A percentile compares a stretch with the other conserved stretches of the same genome.
Evolutionary conservation across 2,888 invertebrate species (phyloP).

Genomic region (Dryocosmus kuriphilus): DNA sequence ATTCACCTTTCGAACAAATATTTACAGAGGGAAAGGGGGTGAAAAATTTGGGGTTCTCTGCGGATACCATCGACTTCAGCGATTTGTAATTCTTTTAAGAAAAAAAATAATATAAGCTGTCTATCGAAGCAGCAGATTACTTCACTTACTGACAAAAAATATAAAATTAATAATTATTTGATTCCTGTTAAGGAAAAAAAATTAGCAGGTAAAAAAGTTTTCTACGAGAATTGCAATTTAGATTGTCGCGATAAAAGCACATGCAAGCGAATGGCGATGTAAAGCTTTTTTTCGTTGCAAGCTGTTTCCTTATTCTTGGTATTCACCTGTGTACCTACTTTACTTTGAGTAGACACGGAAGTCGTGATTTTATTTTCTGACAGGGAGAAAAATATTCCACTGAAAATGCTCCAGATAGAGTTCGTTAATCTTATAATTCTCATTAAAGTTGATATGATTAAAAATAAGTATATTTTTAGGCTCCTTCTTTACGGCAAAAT

Average conservation of each 20-base stretch:
- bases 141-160: no score
- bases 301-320: constrained; percentile 19
- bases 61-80: no score
- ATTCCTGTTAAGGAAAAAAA: neutral
- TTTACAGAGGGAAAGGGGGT: no score
- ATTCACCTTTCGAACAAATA: no score
- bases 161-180: neutral
- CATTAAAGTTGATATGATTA: neutral
- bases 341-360: constrained; percentile 23
- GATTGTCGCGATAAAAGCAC: constrained; percentile 26
- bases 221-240: constrained; percentile 13
- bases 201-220: constrained; percentile 3
- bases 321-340: constrained; percentile 26
- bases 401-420: neutral
- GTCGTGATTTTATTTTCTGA: constrained; percentile 11
- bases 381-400: neutral
- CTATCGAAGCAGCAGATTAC: no score
- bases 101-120: no score
- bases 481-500: neutral
- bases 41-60: no score
- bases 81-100: no score
- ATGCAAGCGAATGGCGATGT: constrained; percentile 21
- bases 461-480: neutral
- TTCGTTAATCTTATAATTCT: neutral
- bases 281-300: constrained; percentile 15